Conservation (phyloP, 2,888 invertebrate species). For the Drosophila borealis region DNA sequence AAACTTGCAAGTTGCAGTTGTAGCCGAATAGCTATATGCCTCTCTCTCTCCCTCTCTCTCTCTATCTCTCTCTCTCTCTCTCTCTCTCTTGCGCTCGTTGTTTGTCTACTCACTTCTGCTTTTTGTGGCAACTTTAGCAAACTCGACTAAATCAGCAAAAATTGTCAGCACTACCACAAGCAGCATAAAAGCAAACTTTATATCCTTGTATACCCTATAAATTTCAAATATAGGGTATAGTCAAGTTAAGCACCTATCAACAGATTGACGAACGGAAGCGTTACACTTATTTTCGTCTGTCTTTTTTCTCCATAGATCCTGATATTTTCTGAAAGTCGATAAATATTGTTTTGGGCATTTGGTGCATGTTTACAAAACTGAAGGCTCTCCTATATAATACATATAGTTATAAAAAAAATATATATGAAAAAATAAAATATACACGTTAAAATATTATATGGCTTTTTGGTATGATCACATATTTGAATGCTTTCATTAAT, state of each 20-base stretch:
- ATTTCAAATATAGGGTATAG: neutral
- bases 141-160: conserved; percentile 54
- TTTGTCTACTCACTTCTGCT: conserved; percentile 44
- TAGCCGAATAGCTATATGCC: conserved; percentile 8
- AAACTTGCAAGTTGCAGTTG: conserved; percentile 69
- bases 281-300: too few species aligned
- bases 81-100: conserved; percentile 10
- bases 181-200: conserved; percentile 20
- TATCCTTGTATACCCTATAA: neutral
- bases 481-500: too few species aligned
- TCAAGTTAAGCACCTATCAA: neutral
- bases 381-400: too few species aligned
- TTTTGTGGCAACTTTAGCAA: conserved; percentile 47
- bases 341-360: too few species aligned
- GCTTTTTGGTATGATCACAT: too few species aligned
- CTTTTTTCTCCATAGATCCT: too few species aligned
- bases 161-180: conserved; percentile 41
- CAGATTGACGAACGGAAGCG: neutral
- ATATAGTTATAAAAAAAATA: too few species aligned
- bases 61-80: neutral
- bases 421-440: too few species aligned
- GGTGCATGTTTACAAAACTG: too few species aligned
- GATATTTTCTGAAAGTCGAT: too few species aligned
- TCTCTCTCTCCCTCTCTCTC: neutral
- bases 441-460: too few species aligned